Conservation (phyloP, 2,797 vertebrate species). For the Prunella strophiata region DNA sequence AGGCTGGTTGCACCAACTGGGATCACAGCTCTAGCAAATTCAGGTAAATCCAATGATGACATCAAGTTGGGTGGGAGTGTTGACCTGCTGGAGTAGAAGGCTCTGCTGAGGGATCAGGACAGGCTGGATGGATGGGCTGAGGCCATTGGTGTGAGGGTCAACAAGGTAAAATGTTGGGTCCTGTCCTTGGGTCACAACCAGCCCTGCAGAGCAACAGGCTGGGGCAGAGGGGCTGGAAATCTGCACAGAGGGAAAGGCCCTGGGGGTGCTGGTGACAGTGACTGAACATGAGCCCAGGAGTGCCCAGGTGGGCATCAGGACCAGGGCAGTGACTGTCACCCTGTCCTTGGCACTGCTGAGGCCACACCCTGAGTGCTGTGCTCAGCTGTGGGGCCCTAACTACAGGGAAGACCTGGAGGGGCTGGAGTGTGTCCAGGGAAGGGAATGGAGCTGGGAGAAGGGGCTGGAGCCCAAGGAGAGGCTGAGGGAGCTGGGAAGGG, state of each 20-base stretch:
- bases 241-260: background rate
- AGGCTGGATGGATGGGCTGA: background rate
- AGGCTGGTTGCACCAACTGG: background rate
- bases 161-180: background rate
- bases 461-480: rapidly evolving
- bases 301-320: background rate
- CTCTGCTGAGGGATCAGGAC: background rate
- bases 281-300: background rate
- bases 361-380: background rate
- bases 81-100: background rate
- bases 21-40: background rate
- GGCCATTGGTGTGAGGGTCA: background rate
- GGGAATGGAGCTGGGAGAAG: background rate
- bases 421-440: too few relatives aligned
- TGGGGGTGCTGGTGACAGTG: background rate
- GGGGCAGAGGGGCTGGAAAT: background rate
- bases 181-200: background rate
- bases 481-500: background rate
- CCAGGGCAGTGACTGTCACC: background rate
- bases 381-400: background rate
- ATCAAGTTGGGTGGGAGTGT: background rate
- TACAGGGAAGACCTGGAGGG: too few relatives aligned
- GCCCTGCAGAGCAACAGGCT: background rate
- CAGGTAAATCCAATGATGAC: background rate
- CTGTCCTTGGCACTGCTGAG: background rate